Base-by-base conservation (phyloP, 2,113 vertebrate species). In the Larimichthys polyactis region DNA sequence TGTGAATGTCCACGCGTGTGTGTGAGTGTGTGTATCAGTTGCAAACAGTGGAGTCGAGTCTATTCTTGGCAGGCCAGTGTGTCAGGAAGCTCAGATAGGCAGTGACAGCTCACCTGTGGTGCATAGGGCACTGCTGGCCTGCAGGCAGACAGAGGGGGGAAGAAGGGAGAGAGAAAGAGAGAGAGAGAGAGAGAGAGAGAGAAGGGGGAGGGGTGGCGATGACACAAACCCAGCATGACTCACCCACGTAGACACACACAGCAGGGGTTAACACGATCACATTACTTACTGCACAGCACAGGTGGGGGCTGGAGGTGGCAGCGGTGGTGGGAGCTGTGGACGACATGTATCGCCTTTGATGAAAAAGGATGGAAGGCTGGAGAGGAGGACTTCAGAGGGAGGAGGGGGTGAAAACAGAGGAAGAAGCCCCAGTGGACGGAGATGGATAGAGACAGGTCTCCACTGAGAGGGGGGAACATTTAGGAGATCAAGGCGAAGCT, bases 81-180 rank as follows among this genome's bases (percentile, higher is more conserved):
- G 68, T 90, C 82, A 82, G 75, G 80, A 70, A 40, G 80, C 82
- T 83, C 86, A 87, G 88, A 93, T 91, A 10, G 29, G 83, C 78
- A 87, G 32, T 91, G 93, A 93, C 92, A 93, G 92, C 88, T 92
- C 87, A 92, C 93, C 91, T 89, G 90, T 17, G 59, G 90, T 75
- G 82, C 84, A 93, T 81, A 92, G 89, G 88, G 77, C 89, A 90
- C n/a, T 65, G 3, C 71, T 82, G 83, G 84, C 91, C 84, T 52
- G 80, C 75, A 85, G 87, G 85, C 89, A 88, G 71, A 75, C 63
- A 58, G 46, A 58, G 68, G 43, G 5, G 19, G 17, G 40, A 32
- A 46, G 19, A 5, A 24, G 59, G 27, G 17, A 36, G 46, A 16
- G 24, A 3, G 27, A 14, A 20, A 54, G 11, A 44, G 20, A 14